These are phyloP conservation scores for Struthio camelus DNA, from an alignment of 2,113 vertebrate genomes.

Conservation along the genomic window DNA sequence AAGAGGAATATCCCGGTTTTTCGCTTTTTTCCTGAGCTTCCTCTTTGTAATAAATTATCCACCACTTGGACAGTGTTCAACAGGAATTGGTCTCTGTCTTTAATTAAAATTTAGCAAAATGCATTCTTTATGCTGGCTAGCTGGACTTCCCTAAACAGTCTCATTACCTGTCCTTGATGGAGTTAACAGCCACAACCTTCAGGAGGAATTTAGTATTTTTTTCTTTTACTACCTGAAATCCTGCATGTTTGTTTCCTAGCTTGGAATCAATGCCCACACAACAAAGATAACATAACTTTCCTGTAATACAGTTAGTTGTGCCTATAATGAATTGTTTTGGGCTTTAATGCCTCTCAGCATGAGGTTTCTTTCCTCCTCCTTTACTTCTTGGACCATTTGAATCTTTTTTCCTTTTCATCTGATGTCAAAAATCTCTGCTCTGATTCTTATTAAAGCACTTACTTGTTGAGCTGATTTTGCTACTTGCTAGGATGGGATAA, in stretches of 20 bases:
- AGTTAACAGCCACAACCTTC: slow-evolving; percentile 18
- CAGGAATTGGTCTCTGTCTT: not conserved
- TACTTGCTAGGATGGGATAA: not conserved
- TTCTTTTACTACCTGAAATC: not conserved
- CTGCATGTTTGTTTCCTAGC: slow-evolving; percentile 15
- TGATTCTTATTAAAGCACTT: slow-evolving; percentile 11
- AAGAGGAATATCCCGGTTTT: not conserved
- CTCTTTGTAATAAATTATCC: slow-evolving; percentile 31
- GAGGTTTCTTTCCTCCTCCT: slow-evolving; percentile 25
- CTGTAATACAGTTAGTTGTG: slow-evolving; percentile 7
- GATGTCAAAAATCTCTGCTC: not conserved
- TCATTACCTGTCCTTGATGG: slow-evolving; percentile 6
- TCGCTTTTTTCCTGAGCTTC: not conserved
- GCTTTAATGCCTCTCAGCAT: slow-evolving; percentile 19
- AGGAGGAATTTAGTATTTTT: not conserved
- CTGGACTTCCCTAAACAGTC: not conserved
- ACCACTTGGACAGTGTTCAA: slow-evolving; percentile 8
- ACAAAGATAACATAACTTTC: not conserved
- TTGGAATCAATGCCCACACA: not conserved
- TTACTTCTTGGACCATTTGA: not conserved
- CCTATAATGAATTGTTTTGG: slow-evolving; percentile 30
- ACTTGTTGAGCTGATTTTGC: not conserved
- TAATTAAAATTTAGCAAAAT: slow-evolving; percentile 44
- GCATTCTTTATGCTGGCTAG: not conserved
- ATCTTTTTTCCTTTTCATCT: not conserved